Base-by-base conservation (phyloP, 2,888 invertebrate genomes). In the Stenotaenia linearis region DNA sequence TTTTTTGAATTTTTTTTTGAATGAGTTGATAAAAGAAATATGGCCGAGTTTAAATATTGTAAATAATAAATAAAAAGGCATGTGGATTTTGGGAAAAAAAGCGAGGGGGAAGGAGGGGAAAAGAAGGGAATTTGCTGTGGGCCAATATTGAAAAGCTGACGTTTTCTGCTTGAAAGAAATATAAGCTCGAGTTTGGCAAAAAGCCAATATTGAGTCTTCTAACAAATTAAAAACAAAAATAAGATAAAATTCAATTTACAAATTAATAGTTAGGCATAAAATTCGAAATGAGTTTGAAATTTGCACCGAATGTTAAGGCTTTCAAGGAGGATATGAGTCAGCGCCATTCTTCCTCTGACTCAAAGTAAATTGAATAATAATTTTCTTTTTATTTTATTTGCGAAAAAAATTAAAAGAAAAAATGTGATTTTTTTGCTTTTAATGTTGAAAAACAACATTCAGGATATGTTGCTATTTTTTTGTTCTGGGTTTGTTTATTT, bases 61-160 rank as follows among this genome's bases (percentile, higher is more conserved):
- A 69, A 69, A 69, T 69, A 69, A 50, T 18, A 50, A 50, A 50
- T 50, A 50, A 50, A 50, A 15, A 45, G n/a, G n/a, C 12, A 50
- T 18, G 21, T 50, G 69, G 69, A 28, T 23, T 69, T 69, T 28
- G 28, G 23, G 1, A 23, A 23, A 23, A 61, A 23, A 61, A 23
- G 23, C 7, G 7, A 50, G 50, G 50, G 50, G 50, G 25, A 69
- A 25, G 28, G 25, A 28, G 69, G 50, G 50, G 50, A 18, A n/a
- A 69, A 25, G 28, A 69, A 28, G 69, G 28, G 69, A 69, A 69
- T 69, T 69, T 69, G 69, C 69, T 69, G 69, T 69, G 69, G 69
- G 69, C 69, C 69, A 69, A 69, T 69, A 69, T 69, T 69, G 69
- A 69, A 69, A 69, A 69, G 69, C 69, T 69, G 69, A 69, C 69